Conservation (phyloP, 2,888 invertebrate genomes). For the Venustoraphidia nigricollis region DNA sequence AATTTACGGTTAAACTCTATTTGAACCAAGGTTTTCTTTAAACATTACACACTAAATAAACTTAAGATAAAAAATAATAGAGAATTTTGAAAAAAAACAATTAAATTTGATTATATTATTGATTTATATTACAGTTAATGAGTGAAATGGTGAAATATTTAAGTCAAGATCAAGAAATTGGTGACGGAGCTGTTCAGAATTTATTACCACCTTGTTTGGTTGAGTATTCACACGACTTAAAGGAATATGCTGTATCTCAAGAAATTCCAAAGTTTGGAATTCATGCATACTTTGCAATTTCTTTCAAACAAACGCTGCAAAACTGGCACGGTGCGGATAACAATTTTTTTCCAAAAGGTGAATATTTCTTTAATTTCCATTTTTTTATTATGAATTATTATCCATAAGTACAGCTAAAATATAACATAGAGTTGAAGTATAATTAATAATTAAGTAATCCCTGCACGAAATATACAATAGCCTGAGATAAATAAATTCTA, state of each 20-base stretch:
- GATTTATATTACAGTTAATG: neutral
- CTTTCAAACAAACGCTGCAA: conserved; percentile 25
- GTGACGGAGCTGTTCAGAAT: no score
- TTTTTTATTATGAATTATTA: neutral
- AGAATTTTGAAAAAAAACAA: neutral
- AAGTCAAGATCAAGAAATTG: no score
- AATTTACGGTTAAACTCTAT: no score
- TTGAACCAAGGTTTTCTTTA: no score
- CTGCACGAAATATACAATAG: no score
- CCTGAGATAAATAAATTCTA: neutral
- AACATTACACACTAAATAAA: no score
- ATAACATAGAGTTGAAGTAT: neutral
- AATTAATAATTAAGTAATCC: no score
- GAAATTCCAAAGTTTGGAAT: conserved; percentile 32
- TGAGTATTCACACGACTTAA: conserved; percentile 26
- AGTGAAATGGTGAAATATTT: no score
- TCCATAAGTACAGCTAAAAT: neutral
- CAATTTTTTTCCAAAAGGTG: conserved; percentile 22
- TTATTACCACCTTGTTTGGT: conserved; percentile 20
- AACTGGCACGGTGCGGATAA: conserved; percentile 25
- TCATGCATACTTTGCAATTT: conserved; percentile 33
- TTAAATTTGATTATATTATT: neutral
- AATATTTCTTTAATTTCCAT: no score
- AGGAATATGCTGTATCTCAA: conserved; percentile 30
- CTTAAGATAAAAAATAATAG: neutral